Conservation (phyloP, 2,113 vertebrate species). For the Nannobrachium achirus region DNA sequence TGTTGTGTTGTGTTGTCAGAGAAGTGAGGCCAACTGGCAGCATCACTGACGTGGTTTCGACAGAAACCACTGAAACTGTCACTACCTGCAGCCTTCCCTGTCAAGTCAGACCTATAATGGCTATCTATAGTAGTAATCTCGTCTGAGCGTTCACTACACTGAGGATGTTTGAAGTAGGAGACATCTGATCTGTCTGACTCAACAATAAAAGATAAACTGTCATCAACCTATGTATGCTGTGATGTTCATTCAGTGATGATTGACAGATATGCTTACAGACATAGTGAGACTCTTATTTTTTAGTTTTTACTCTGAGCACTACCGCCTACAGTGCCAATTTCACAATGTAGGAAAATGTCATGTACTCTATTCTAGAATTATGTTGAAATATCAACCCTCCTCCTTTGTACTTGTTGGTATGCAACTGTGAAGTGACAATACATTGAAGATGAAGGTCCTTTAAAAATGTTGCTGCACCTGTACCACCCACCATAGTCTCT, state of each 20-base stretch:
- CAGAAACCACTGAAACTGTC: constrained; percentile 74
- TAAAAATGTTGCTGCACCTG: too few species aligned
- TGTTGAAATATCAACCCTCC: neutral
- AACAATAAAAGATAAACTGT: neutral
- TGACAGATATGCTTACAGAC: too few species aligned
- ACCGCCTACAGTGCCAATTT: too few species aligned
- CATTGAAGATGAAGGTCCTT: too few species aligned
- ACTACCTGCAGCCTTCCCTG: constrained; percentile 6
- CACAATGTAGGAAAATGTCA: neutral
- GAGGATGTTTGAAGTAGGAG: neutral
- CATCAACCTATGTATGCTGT: neutral
- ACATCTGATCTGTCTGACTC: neutral
- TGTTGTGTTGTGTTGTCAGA: constrained; percentile 37
- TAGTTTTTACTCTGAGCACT: too few species aligned
- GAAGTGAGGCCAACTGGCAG: constrained; percentile 35
- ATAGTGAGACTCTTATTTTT: neutral
- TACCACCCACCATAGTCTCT: too few species aligned
- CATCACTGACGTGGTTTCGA: constrained; percentile 60
- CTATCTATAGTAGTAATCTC: neutral
- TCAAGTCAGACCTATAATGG: constrained; percentile 1
- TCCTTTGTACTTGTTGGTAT: too few species aligned
- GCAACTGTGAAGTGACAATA: too few species aligned
- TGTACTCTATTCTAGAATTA: neutral
- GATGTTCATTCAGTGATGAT: neutral
- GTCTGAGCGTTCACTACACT: neutral